Base-by-base conservation (phyloP, 2,797 vertebrate genomes). In the Dipus sagitta region DNA sequence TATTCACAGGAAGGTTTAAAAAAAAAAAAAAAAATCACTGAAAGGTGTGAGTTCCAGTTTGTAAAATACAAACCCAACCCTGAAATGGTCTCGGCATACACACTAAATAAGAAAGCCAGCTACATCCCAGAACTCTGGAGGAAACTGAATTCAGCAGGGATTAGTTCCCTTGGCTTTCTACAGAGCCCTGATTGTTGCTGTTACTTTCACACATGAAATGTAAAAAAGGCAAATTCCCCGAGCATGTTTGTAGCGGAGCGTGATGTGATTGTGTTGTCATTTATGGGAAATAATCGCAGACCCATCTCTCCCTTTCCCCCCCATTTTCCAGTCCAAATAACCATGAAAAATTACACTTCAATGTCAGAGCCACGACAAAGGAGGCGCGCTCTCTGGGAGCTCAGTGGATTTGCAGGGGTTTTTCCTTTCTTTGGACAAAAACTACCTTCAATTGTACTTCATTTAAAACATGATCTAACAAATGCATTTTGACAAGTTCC, bases 291-390 rank as follows among this genome's bases (percentile, higher is more conserved):
- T 99, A 99, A 99, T 99, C 99, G 97, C 98, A 98, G 99, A 96
- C 98, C 98, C 98, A 97, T 98, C 98, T 98, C 99, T 99, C 99
- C 98, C 98, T 99, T 99, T 94, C 94, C 82, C 96, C 94, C 96
- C 99, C 99, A 99, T 99, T 99, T 99, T 99, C 99, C 99, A 99
- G 99, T 99, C 99, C 99, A 99, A 99, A 99, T 99, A 99, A 99
- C 98, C 99, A 99, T 99, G 99, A 99, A 99, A 99, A 99, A 99
- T 99, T 99, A 99, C 99, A 99, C 99, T 98, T 99, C 99, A 99
- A 99, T 99, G 99, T 99, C 99, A 99, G 98, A 96, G 98, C 98
- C 98, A 98, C 98, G 99, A 99, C 98, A 99, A 99, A 99, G 98
- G 98, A 97, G 97, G 96, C 67, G 86, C 93, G 96, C 97, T 98